These are phyloP conservation scores for Halictus ligatus DNA, from an alignment of 2,888 invertebrate genomes.

Conservation along the genomic window DNA sequence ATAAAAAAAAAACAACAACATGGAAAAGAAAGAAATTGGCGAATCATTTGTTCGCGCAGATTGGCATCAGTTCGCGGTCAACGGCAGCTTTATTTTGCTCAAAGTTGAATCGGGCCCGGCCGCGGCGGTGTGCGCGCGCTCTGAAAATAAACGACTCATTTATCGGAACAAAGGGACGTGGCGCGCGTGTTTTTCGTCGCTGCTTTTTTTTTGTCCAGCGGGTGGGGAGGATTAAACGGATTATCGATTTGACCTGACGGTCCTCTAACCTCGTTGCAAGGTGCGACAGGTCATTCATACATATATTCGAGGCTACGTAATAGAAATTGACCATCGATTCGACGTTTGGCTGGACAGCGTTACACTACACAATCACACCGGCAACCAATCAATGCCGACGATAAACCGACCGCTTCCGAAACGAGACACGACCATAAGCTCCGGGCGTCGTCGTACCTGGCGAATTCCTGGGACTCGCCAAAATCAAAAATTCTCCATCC, in stretches of 20 bases:
- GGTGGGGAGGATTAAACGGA: conserved; percentile 51
- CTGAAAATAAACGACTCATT: conserved; percentile 16
- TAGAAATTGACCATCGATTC: conserved; percentile 61
- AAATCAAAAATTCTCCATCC: too few species aligned
- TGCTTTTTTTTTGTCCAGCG: conserved; percentile 23
- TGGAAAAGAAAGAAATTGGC: background rate
- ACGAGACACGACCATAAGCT: conserved; percentile 28
- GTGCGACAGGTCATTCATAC: conserved; percentile 55
- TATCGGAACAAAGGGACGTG: conserved; percentile 15
- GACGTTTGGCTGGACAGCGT: conserved; percentile 37
- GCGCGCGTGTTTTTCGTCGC: conserved; percentile 3
- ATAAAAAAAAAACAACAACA: background rate
- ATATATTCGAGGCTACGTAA: conserved; percentile 48
- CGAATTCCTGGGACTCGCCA: too few species aligned
- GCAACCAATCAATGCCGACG: conserved; percentile 39
- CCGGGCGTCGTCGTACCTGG: too few species aligned
- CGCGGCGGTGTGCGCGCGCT: background rate
- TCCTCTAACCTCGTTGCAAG: conserved; percentile 57
- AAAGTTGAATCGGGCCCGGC: background rate
- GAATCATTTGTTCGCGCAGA: background rate
- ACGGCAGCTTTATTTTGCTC: conserved; percentile 3
- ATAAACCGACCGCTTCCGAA: conserved; percentile 22
- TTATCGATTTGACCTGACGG: conserved; percentile 67
- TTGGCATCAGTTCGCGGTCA: background rate
- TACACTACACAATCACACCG: conserved; percentile 23